Base-by-base conservation (phyloP, 2,797 vertebrate genomes). In the Paramormyrops hopkinsi region DNA sequence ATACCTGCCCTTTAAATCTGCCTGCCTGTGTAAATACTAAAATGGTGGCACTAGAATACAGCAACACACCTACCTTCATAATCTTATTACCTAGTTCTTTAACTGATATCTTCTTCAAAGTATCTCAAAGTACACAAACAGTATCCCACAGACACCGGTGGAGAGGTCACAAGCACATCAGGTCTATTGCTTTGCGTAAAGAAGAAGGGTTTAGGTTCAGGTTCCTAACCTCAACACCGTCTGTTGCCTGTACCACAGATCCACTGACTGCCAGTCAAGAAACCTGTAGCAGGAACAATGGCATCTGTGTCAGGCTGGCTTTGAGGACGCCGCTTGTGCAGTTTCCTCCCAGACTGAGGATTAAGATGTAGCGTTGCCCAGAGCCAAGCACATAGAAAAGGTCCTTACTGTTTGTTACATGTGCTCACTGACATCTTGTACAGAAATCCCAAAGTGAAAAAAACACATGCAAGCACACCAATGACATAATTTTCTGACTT, bases 241-340 rank as follows among this genome's bases (percentile, higher is more conserved):
- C 41, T 79, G 37, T 46, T 46, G 76, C 76, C 41, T 29, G 4
- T 7, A 33, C 84, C 50, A 86, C 50, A 86, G 84, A 33, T 25
- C 22, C 50, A 51, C 25, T 53, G 41, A 22, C 79, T 25, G 9
- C 25, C 41, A 51, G 84, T 86, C 48, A 29, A 54, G 11, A 29
- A 22, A 86, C 84, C 51, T 53, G 84, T 19, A 51, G 48, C 48
- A 86, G 84, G 12, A 53, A 86, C 84, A 51, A 51, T 22, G 37
- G 19, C 41, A 22, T 82, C 76, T 82, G 76, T 82, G 76, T 82
- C 76, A 82, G 37, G 76, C 76, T 82, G 76, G 76, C 76, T 82
- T 46, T 41, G 76, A 82, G 76, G 76, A 82, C 3, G 17, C 76
- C 19, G 1, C 37, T 79, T 46, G 29, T 46, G 41, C 76, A 46